These are phyloP conservation scores for Theristicus caerulescens DNA, from an alignment of 2,113 vertebrate genomes.

Conservation along the genomic window DNA sequence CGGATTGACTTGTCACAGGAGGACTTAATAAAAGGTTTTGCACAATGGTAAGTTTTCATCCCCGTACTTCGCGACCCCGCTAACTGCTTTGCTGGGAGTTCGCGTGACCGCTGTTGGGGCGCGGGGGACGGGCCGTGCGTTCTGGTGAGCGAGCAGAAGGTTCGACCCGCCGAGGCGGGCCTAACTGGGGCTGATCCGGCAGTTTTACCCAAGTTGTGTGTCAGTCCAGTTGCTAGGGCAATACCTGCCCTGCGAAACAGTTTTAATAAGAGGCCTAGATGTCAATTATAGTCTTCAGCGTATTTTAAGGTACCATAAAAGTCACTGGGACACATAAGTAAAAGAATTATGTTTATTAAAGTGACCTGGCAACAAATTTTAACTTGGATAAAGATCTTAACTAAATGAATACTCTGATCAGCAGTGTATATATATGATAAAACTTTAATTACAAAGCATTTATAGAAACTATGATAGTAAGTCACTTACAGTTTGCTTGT, in stretches of 20 bases:
- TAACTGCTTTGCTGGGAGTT: background rate
- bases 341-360: conserved; percentile 41
- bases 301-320: conserved; percentile 29
- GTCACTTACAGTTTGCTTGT: background rate
- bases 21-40: conserved; percentile 83
- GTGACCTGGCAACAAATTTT: conserved; percentile 16
- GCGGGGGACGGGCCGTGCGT: background rate
- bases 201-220: background rate
- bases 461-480: conserved; percentile 23
- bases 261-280: conserved; percentile 4
- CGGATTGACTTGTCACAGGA: conserved; percentile 84
- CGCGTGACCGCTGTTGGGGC: background rate
- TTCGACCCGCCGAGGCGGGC: background rate
- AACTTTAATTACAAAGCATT: conserved; percentile 57
- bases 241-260: background rate
- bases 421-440: conserved; percentile 30
- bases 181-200: background rate
- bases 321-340: background rate
- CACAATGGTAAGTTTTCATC: conserved; percentile 81
- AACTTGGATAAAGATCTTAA: conserved; percentile 20
- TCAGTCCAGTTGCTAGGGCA: background rate
- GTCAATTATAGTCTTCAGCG: conserved; percentile 30
- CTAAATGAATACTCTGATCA: conserved; percentile 24
- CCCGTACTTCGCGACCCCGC: background rate
- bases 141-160: background rate